Evolutionary conservation across 2,797 vertebrate species (phyloP), one percentile per base, ranked within the genome.

Genomic region (Anguilla megastoma): DNA sequence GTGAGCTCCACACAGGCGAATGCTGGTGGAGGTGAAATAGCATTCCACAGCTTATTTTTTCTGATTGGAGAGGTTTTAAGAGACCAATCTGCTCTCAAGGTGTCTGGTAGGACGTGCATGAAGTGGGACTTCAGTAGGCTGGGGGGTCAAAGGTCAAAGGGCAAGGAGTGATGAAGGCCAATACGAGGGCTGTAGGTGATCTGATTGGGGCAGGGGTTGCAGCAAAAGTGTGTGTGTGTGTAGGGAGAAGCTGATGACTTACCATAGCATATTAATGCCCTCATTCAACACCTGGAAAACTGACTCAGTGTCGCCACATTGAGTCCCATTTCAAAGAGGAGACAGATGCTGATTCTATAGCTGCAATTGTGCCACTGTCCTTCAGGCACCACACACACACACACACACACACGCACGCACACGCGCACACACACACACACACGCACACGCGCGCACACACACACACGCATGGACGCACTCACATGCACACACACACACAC

Each of bases 91-190:
- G 30, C 52, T 84, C n/a, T 30, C 14, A 54, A 12, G n/a, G 27
- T 84, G 83, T n/a, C 50, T 84, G 41, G 18, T n/a, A 50, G 41
- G 45, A 82, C 12, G 45, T 82, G 33, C 3, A 52, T 21, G 10
- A 84, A 30, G 27, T 30, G 27, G 83, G 12, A 30, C 56, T 48
- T 54, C 27, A 58, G 2, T 56, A 7, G 52, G 21, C 80, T 79
- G 74, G 80, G 33, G 76, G 76, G 80, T 83, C 80, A 52, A 50
- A 52, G 80, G 83, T 54, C n/a, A 33, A 16, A 84, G 83, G 83
- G 50, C 52, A 14, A 58, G n/a, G 12, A 30, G 27, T 5, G 50
- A 52, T 54, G n/a, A 56, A 56, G 24, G 82, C 50, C 82, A 30
- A 7, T 56, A 30, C 10, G 52, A 16, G 45, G 45, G 8, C 45